Base-by-base conservation (phyloP, 2,113 vertebrate genomes). In the Ellobius talpinus region DNA sequence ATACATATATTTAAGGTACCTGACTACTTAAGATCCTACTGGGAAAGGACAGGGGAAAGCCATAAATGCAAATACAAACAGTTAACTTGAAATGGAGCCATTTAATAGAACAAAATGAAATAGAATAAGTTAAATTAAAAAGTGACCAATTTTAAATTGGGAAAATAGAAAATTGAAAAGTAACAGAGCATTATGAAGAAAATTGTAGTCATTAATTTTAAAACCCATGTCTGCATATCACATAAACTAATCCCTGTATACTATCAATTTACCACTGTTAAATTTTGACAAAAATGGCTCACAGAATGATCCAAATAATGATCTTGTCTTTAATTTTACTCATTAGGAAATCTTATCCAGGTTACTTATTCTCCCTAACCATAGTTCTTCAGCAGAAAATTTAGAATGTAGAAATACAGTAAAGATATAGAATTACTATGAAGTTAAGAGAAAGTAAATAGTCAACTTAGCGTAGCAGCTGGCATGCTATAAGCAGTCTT, bases 31-130 rank as follows among this genome's bases (percentile, higher is more conserved):
- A 58, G 11, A 81, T 79, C 42, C 26, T 68, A 65, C 1, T 70
- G 36, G 36, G 5, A 93, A 29, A 87, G 87, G 14, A 42, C 63
- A 2, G 29, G 7, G 4, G 14, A 50, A 50, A 95, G 1, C 12
- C 52, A 85, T 70, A 39, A 79, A 33, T 89, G 42, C 6, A 89
- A 93, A 89, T 66, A 91, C 74, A 76, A 70, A 77, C 7, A 82
- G 47, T 94, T 63, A 87, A 84, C 84, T 82, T 91, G 5, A 92
- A 17, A 0, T 94, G 26, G 5, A 91, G 42, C 26, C 76, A 72
- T 58, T 58, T 91, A 13, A 63, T 2, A 58, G 19, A 89, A 82
- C 33, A 95, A 97, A 93, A 89, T 52, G 45, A 90, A 85, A 93
- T 52, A 11, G 8, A 63, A 3, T 26, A 50, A 74, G 31, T 24